Evolutionary conservation across 2,888 invertebrate species (phyloP), one percentile per base, ranked within the genome.

Genomic region (Aspidiotus destructor): DNA sequence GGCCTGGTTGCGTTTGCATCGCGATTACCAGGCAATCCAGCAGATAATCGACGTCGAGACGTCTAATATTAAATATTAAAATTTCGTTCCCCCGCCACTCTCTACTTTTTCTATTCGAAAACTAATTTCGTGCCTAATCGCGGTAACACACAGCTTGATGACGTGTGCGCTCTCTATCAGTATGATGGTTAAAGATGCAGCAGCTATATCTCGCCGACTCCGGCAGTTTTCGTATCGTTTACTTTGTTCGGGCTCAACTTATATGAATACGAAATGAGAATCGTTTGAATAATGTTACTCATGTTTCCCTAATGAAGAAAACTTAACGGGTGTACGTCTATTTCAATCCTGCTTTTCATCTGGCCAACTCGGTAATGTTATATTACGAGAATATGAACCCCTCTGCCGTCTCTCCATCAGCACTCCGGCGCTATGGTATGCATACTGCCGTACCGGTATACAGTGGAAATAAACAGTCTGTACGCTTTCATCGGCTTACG

Each of bases 291-390:
- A 69, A 69, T 65, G 65, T 62, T 70, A 69, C 70, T 70, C 69
- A 69, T 69, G 69, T 70, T 70, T 70, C 64, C 60, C 69, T 70
- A 70, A 69, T 70, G 64, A 70, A 67, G 67, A 48, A 67, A 67
- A 60, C 67, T 42, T 48, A 16, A 55, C 55, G n/a, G n/a, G 55
- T 5, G 16, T n/a, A 10, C n/a, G 53, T 63, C 63, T 53, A 10
- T 54, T 11, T 63, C 55, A 40, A 17, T 62, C 63, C 42, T 28
- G 48, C 62, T 63, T 63, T 63, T 63, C 55, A 63, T 63, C 63
- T 63, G 63, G 63, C 63, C 63, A 63, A 55, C 63, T 28, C 28
- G 28, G 28, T 28, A 28, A 28, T 15, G 62, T 62, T 17, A 48
- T 63, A 63, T 55, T 63, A 52, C 53, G 28, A 28, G 28, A 28